Conservation (phyloP, 2,888 invertebrate species). For the Chloroclystis v-ata region DNA sequence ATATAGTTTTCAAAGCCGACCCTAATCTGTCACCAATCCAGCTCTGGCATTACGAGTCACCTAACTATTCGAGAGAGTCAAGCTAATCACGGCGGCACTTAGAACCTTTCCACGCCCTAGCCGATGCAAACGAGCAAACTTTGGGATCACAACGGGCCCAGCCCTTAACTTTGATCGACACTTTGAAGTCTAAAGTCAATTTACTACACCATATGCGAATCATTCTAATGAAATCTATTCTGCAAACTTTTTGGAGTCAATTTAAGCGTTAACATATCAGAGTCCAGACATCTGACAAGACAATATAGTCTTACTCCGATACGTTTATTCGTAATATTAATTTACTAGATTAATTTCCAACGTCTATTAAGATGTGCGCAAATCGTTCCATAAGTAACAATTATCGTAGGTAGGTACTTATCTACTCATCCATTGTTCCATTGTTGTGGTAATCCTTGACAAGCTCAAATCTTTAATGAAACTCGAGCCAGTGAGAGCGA, state of each 20-base stretch:
- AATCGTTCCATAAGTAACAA: constrained; percentile 9
- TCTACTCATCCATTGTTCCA: constrained; percentile 30
- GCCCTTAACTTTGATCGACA: constrained; percentile 66
- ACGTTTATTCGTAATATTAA: too few species aligned
- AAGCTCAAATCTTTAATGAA: constrained; percentile 54
- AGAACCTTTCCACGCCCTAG: constrained; percentile 61
- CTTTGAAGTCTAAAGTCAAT: constrained; percentile 59
- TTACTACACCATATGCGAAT: constrained; percentile 38
- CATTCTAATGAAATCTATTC: constrained; percentile 1
- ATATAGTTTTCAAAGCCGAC: neutral
- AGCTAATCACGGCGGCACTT: constrained; percentile 59
- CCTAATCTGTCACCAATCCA: constrained; percentile 4
- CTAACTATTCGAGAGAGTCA: constrained; percentile 40
- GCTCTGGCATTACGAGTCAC: constrained; percentile 29
- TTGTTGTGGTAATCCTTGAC: constrained; percentile 46
- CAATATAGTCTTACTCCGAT: too few species aligned
- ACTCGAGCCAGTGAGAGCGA: constrained; percentile 51
- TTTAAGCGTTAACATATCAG: neutral
- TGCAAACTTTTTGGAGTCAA: neutral
- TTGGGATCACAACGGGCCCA: constrained; percentile 59
- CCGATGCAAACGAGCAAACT: constrained; percentile 72
- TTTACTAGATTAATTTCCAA: constrained; percentile 4
- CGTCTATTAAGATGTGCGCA: constrained; percentile 1
- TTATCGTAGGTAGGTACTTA: neutral
- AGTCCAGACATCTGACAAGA: too few species aligned